A percentile compares a stretch with the other conserved stretches of the same genome.
Evolutionary conservation across 2,888 invertebrate genomes (phyloP).

Genomic region (Ditula angustiorana): DNA sequence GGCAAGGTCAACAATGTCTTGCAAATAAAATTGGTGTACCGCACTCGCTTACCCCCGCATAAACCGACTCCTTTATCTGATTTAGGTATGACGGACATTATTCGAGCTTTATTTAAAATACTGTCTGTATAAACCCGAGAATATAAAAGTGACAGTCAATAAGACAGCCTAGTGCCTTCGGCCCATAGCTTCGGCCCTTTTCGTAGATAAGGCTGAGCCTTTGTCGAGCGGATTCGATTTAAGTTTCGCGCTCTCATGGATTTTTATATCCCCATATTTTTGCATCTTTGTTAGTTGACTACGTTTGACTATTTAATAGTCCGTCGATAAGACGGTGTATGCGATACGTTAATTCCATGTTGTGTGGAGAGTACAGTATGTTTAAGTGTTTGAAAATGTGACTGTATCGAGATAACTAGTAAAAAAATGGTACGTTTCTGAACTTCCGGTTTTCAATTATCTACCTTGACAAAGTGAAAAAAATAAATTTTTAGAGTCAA

Average conservation of each 20-base stretch:
- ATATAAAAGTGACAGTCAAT: constrained; percentile 32
- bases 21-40: background rate
- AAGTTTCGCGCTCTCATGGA: background rate
- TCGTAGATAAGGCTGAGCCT: constrained; percentile 11
- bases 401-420: too few species aligned
- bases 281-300: background rate
- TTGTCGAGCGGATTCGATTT: background rate
- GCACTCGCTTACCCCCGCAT: background rate
- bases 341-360: too few species aligned
- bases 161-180: constrained; percentile 17
- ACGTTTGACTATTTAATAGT: too few species aligned
- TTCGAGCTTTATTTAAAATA: constrained; percentile 16
- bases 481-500: too few species aligned
- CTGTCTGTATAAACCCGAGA: constrained; percentile 9
- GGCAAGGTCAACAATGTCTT: background rate
- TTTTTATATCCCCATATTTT: background rate
- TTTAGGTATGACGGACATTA: background rate
- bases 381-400: too few species aligned
- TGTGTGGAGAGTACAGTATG: too few species aligned
- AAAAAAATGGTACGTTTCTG: too few species aligned
- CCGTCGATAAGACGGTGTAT: too few species aligned
- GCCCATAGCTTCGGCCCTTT: constrained; percentile 1
- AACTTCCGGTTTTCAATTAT: too few species aligned
- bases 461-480: too few species aligned
- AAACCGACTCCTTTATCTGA: constrained; percentile 5